phyloP scores from a whole-genome alignment of 2,797 vertebrate genomes.

The Melopsittacus undulatus region DNA sequence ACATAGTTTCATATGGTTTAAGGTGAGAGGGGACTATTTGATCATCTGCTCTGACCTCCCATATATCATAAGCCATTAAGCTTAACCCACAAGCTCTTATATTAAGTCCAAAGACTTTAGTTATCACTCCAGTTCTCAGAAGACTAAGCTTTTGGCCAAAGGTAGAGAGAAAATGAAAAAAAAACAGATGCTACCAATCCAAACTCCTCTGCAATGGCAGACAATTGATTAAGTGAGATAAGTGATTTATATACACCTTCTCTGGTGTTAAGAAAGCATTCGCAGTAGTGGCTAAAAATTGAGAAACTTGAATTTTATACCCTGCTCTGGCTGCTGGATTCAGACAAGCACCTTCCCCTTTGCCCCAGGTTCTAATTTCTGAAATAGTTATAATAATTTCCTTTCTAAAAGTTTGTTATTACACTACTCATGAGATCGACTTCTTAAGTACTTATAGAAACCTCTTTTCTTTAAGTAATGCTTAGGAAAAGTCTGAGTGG shows the following conservation, averaged over 20 bases:
- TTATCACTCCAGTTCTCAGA: slow-evolving; percentile 50
- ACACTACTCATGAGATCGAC: neutral
- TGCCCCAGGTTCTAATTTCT: neutral
- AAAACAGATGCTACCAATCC: slow-evolving; percentile 53
- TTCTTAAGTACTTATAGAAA: neutral
- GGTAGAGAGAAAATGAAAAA: slow-evolving; percentile 45
- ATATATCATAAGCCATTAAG: slow-evolving; percentile 58
- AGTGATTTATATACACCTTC: slow-evolving; percentile 36
- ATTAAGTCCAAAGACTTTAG: slow-evolving; percentile 59
- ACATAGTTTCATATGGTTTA: slow-evolving; percentile 48
- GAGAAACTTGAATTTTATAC: neutral
- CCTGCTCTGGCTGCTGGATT: neutral
- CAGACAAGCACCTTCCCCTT: neutral
- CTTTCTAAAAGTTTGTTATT: neutral
- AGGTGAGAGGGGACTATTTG: slow-evolving; percentile 60
- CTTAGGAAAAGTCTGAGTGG: neutral
- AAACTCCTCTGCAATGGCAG: slow-evolving; percentile 26
- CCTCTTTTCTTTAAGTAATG: neutral
- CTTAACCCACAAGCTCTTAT: slow-evolving; percentile 48
- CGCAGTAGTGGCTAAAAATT: neutral
- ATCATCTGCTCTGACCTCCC: slow-evolving; percentile 40
- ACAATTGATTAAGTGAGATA: slow-evolving; percentile 53
- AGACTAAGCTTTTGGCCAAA: slow-evolving; percentile 53
- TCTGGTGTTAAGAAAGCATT: neutral
- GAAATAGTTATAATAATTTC: neutral